Percentiles rank a stretch among this genome's conserved stretches.
These are phyloP conservation scores for Gyps fulvus DNA, from an alignment of 2,113 vertebrate species.

Conservation along the genomic window DNA sequence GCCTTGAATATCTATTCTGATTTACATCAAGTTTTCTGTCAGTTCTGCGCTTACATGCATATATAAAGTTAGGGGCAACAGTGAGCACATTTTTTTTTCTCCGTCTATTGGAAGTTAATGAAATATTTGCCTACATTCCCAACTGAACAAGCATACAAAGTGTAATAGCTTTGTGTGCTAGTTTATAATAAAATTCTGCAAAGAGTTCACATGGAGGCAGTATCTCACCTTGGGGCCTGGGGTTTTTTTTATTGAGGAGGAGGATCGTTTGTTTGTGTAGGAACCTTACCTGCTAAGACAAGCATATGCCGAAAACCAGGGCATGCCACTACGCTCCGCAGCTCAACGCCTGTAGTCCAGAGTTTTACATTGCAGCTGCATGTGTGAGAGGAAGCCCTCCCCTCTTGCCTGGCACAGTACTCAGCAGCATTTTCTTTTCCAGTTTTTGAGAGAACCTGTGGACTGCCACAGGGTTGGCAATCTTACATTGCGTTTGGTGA, in stretches of 20 bases:
- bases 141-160: background rate
- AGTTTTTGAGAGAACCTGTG: background rate
- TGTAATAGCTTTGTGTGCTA: background rate
- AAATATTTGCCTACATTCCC: background rate
- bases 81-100: background rate
- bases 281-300: background rate
- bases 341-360: background rate
- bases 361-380: background rate
- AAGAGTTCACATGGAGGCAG: background rate
- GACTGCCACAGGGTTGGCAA: background rate
- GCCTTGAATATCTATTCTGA: background rate
- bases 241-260: background rate
- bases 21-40: background rate
- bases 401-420: background rate
- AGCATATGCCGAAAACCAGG: background rate
- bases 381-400: background rate
- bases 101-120: background rate
- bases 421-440: background rate
- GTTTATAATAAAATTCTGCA: background rate
- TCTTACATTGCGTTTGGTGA: fast-evolving
- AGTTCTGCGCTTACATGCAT: background rate
- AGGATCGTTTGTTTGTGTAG: background rate
- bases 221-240: background rate
- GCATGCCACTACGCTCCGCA: background rate
- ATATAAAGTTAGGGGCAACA: background rate